These are phyloP conservation scores for Margarornis squamiger DNA, from an alignment of 2,797 vertebrate species.

Conservation along the genomic window DNA sequence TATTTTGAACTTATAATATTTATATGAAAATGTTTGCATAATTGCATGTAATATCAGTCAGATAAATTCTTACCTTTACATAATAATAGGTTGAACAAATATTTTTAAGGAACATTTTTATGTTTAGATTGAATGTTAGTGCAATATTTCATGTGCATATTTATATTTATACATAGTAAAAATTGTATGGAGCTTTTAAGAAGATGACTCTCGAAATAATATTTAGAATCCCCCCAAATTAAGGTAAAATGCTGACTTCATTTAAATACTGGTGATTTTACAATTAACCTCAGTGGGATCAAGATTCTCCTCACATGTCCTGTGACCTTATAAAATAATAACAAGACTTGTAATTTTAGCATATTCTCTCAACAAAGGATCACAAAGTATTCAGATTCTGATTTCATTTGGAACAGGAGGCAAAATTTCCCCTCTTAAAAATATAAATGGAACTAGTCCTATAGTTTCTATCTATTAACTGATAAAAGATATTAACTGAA, in stretches of 20 bases:
- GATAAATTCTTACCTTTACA: conserved; percentile 18
- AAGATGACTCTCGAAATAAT: neutral
- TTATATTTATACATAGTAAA: neutral
- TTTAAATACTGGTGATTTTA: neutral
- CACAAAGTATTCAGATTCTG: neutral
- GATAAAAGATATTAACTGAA: neutral
- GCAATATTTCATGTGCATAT: neutral
- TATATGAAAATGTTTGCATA: neutral
- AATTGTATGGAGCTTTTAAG: neutral
- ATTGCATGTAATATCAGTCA: neutral
- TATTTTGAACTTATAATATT: neutral
- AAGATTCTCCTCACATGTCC: neutral
- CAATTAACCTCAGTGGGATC: neutral
- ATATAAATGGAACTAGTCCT: neutral
- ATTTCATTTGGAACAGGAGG: neutral
- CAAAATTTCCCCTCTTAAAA: neutral
- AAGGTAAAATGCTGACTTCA: neutral
- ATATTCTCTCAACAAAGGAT: neutral
- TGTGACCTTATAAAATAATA: neutral
- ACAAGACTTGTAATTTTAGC: neutral
- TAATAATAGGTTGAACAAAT: neutral
- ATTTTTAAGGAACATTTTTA: conserved; percentile 8
- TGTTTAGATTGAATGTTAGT: neutral
- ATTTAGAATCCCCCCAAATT: neutral
- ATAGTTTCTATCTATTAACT: neutral